A percentile compares a stretch with the other conserved stretches of the same genome.
Evolutionary conservation across 2,888 invertebrate species (phyloP).

Genomic region (Athripsodes cinereus): DNA sequence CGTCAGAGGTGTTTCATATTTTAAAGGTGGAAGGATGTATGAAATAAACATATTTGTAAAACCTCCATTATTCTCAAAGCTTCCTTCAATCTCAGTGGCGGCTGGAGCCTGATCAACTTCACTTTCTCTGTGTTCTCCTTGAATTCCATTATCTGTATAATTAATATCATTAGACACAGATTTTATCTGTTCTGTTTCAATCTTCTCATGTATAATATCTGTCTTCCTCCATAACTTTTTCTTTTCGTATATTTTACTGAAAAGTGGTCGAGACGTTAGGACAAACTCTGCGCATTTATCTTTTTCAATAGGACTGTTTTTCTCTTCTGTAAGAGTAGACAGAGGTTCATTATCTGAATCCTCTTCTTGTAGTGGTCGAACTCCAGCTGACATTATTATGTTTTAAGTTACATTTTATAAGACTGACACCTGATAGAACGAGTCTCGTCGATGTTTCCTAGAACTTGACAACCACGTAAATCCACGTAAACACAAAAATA

Average conservation of each 20-base stretch:
- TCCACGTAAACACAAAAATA: not conserved
- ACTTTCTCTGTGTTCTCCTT: not conserved
- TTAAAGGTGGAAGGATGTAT: conserved; percentile 29
- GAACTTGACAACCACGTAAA: not conserved
- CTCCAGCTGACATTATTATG: not conserved
- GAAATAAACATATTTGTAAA: conserved; percentile 21
- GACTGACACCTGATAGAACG: not conserved
- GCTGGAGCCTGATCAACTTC: not conserved
- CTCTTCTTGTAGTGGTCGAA: conserved; percentile 13
- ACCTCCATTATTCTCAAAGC: not conserved
- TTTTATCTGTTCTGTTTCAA: conserved; percentile 1
- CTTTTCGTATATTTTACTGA: conserved; percentile 20
- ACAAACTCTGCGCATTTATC: conserved; percentile 7
- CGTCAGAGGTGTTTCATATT: conserved; percentile 36
- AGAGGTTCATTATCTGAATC: conserved; percentile 48
- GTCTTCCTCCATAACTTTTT: conserved; percentile 21
- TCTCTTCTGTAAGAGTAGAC: conserved; percentile 39
- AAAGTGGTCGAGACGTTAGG: conserved; percentile 16
- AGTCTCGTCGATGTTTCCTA: not conserved
- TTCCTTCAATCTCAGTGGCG: not conserved
- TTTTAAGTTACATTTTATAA: not conserved
- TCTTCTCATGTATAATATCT: conserved; percentile 11
- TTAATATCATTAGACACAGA: not conserved
- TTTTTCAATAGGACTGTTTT: conserved; percentile 32
- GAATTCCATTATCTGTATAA: not conserved